phyloP scores from a whole-genome alignment of 2,888 invertebrate genomes.

The Rugalucina vietnamica region DNA sequence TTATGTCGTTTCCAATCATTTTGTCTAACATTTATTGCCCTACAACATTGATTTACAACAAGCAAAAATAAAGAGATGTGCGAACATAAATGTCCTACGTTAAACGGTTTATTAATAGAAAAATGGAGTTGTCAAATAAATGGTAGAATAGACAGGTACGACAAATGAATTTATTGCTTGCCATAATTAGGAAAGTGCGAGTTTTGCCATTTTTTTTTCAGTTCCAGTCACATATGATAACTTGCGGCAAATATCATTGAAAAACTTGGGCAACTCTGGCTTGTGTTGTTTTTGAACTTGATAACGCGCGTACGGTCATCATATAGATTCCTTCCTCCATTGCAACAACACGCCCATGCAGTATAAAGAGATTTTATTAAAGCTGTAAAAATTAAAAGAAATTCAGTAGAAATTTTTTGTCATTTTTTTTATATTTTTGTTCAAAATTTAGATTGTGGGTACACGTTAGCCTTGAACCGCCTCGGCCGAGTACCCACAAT shows the following conservation, averaged over 20 bases:
- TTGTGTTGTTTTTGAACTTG: no score
- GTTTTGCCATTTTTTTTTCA: no score
- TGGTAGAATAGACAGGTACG: background rate
- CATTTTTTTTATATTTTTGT: background rate
- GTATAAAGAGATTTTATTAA: no score
- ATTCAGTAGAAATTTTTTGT: background rate
- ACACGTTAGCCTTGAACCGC: no score
- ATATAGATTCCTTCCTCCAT: no score
- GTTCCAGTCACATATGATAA: no score
- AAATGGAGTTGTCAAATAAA: slow-evolving; percentile 9
- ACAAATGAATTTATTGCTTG: slow-evolving; percentile 12
- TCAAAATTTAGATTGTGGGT: background rate
- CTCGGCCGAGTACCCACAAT: no score
- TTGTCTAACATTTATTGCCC: background rate
- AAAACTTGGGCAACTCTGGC: no score
- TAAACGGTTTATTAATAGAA: slow-evolving; percentile 6
- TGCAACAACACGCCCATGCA: no score
- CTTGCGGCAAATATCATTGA: no score
- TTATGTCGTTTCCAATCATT: slow-evolving; percentile 14
- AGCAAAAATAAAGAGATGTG: slow-evolving; percentile 1
- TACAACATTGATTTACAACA: slow-evolving; percentile 3
- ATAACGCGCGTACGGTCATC: no score
- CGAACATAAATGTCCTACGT: background rate
- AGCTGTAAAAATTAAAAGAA: no score
- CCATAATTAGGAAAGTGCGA: background rate